These are phyloP conservation scores for Neuroterus valhalla DNA, from an alignment of 1,140 invertebrate genomes.

Conservation along the genomic window DNA sequence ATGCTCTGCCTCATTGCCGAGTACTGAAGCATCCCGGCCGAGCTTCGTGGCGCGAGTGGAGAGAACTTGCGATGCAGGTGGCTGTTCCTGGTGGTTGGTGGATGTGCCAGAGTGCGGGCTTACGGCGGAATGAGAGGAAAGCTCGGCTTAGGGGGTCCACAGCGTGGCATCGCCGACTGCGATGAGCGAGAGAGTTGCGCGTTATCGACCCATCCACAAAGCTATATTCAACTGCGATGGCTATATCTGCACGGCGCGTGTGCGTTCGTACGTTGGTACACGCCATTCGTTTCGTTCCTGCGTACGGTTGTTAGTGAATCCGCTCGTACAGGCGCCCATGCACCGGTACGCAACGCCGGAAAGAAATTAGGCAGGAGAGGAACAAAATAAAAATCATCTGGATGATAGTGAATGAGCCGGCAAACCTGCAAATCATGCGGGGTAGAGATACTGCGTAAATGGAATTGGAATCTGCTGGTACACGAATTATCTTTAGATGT, in stretches of 20 bases:
- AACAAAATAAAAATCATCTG: not conserved
- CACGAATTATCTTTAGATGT: constrained; percentile 6
- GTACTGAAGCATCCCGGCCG: constrained; percentile 10
- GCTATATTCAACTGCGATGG: constrained; percentile 61
- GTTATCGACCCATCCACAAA: constrained; percentile 72
- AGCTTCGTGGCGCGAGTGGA: not conserved
- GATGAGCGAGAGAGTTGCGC: constrained; percentile 72
- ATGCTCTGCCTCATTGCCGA: not conserved
- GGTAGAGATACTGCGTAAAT: constrained; percentile 16
- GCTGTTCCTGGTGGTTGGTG: constrained; percentile 53
- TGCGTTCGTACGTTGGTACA: constrained; percentile 48
- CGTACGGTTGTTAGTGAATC: not conserved
- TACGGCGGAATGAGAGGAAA: constrained; percentile 69
- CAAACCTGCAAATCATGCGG: constrained; percentile 13
- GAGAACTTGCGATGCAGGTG: constrained; percentile 40
- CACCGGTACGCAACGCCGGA: constrained; percentile 41
- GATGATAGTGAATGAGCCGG: not conserved
- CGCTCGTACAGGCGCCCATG: constrained; percentile 32
- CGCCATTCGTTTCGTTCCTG: constrained; percentile 34
- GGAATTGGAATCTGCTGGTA: not conserved
- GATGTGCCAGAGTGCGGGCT: constrained; percentile 67
- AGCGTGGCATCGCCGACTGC: constrained; percentile 68
- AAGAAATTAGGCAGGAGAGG: constrained; percentile 24
- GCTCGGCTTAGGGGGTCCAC: constrained; percentile 63
- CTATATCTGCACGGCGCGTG: constrained; percentile 49